Conservation (phyloP, 2,888 invertebrate species). For the Nyleta sp. region DNA sequence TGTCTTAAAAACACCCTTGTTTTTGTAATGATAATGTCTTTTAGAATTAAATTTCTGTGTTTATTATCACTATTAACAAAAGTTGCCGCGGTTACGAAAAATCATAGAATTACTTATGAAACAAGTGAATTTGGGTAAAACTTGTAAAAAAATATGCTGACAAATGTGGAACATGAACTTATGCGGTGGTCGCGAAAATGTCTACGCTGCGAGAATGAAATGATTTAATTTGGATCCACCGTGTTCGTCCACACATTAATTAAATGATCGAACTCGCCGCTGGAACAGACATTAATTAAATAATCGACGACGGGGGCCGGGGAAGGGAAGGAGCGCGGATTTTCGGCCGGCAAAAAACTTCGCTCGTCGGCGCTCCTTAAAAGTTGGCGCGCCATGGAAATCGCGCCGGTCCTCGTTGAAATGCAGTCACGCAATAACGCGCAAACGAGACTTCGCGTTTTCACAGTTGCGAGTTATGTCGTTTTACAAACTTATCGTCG, state of each 20-base stretch:
- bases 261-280: constrained; percentile 55
- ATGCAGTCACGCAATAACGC: constrained; percentile 52
- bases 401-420: constrained; percentile 21
- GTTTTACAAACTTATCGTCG: constrained; percentile 43
- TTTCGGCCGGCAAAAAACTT: constrained; percentile 34
- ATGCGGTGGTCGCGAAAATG: too few relatives aligned
- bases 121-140: too few relatives aligned
- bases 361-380: constrained; percentile 33
- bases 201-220: too few relatives aligned
- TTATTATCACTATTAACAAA: too few relatives aligned
- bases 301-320: constrained; percentile 28
- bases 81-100: too few relatives aligned
- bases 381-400: constrained; percentile 33
- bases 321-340: constrained; percentile 1
- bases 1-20: too few relatives aligned
- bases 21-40: too few relatives aligned
- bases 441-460: constrained; percentile 55
- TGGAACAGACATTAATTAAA: constrained; percentile 56
- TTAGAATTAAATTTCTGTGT: too few relatives aligned
- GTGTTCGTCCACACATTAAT: constrained; percentile 55
- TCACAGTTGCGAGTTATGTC: constrained; percentile 43
- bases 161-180: too few relatives aligned
- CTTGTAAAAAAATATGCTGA: too few relatives aligned
- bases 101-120: too few relatives aligned
- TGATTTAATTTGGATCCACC: constrained; percentile 56